Evolutionary conservation across 1,140 invertebrate species (phyloP).

Genomic region (Paraescarpia echinospica): DNA sequence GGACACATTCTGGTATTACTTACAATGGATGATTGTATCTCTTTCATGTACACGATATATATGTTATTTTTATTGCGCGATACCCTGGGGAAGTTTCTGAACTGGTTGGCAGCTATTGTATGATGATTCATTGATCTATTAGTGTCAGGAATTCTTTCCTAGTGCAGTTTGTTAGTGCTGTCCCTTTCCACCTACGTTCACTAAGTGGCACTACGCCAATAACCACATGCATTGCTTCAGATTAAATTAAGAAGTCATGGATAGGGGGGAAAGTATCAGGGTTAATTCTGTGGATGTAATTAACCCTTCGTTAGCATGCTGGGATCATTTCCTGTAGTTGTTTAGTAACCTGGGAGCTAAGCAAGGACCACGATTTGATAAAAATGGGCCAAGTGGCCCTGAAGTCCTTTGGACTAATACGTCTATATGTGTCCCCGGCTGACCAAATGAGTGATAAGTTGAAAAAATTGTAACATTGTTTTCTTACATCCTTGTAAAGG

Average conservation of each 20-base stretch:
- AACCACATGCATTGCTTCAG: neutral
- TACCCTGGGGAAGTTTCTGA: neutral
- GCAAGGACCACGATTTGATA: neutral
- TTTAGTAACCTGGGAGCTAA: neutral
- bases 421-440: too few relatives aligned
- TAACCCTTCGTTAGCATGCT: neutral
- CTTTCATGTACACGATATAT: neutral
- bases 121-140: neutral
- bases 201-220: neutral
- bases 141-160: neutral
- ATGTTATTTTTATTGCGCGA: neutral
- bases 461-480: too few relatives aligned
- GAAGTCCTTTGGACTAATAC: too few relatives aligned
- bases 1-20: neutral
- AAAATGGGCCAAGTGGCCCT: too few relatives aligned
- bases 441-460: too few relatives aligned
- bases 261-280: neutral
- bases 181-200: neutral
- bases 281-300: neutral
- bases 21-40: neutral
- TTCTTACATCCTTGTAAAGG: too few relatives aligned
- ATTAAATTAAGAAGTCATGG: neutral
- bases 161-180: neutral
- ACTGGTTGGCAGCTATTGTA: neutral
- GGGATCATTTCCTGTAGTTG: neutral